These are phyloP conservation scores for Phalloptychus januarius DNA, from an alignment of 2,797 vertebrate genomes.

Conservation along the genomic window DNA sequence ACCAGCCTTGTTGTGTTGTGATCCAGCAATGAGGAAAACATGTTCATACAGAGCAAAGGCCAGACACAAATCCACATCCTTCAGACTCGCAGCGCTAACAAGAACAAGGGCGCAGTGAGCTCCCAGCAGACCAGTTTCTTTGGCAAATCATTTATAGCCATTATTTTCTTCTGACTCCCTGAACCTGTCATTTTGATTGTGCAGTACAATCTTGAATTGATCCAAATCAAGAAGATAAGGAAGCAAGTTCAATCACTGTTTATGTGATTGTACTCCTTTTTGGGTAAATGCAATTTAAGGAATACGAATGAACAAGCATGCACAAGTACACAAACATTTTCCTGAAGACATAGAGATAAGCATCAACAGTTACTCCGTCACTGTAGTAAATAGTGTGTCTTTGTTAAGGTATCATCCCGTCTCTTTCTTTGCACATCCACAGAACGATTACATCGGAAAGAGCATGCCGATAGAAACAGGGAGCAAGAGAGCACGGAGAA, in stretches of 20 bases:
- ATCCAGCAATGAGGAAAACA: conserved; percentile 8
- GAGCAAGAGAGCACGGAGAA: conserved; percentile 45
- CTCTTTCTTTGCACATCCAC: conserved; percentile 50
- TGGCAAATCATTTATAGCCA: conserved; percentile 37
- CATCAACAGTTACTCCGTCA: conserved; percentile 42
- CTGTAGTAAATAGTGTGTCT: conserved; percentile 53
- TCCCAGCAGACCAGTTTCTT: conserved; percentile 41
- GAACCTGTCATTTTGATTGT: conserved; percentile 22
- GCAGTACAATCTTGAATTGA: conserved; percentile 32
- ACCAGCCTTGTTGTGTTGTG: conserved; percentile 5
- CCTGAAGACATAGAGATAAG: conserved; percentile 36
- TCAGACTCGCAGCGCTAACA: conserved; percentile 44
- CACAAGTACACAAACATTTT: conserved; percentile 9
- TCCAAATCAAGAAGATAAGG: conserved; percentile 46
- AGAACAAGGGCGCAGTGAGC: conserved; percentile 31
- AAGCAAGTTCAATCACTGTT: conserved; percentile 27
- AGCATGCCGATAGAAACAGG: conserved; percentile 44
- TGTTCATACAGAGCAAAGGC: conserved; percentile 35
- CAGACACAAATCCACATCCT: conserved; percentile 41
- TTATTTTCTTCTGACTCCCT: conserved; percentile 49
- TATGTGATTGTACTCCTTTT: conserved; percentile 27
- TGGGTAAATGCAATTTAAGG: conserved; percentile 8
- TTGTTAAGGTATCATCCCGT: conserved; percentile 62
- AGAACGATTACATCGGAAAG: conserved; percentile 60
- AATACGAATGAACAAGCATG: background rate